phyloP scores from a whole-genome alignment of 1,140 invertebrate genomes.

The Papilio aristodemus region DNA sequence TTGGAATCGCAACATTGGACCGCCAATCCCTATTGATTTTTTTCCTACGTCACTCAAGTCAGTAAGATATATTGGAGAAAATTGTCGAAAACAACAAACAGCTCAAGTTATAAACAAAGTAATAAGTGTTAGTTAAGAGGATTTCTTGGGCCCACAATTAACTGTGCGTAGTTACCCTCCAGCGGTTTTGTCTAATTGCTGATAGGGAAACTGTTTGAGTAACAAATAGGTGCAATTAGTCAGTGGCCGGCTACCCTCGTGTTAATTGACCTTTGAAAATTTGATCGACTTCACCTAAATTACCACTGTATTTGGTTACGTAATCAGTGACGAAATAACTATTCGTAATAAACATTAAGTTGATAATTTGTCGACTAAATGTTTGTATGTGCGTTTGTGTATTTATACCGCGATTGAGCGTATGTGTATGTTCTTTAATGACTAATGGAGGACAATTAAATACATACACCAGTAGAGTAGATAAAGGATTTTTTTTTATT shows the following conservation, averaged over 20 bases:
- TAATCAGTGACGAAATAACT: constrained; percentile 9
- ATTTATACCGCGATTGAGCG: no score
- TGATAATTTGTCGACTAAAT: not conserved
- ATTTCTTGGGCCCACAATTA: constrained; percentile 31
- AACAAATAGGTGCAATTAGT: constrained; percentile 65
- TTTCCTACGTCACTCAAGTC: no score
- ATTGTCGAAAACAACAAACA: no score
- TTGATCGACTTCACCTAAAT: constrained; percentile 38
- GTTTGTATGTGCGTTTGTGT: not conserved
- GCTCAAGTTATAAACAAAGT: no score
- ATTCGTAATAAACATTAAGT: not conserved
- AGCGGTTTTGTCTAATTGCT: constrained; percentile 60
- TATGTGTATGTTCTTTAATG: no score
- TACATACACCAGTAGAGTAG: no score
- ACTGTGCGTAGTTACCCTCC: constrained; percentile 49
- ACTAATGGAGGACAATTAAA: no score
- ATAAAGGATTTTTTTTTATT: no score
- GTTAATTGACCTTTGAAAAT: constrained; percentile 43
- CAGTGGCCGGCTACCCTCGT: constrained; percentile 37
- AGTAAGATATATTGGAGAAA: no score
- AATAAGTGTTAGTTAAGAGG: no score
- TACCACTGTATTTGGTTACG: constrained; percentile 30
- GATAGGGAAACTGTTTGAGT: constrained; percentile 60
- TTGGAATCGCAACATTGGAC: no score
- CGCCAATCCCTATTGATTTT: no score